Conservation (phyloP, 2,113 vertebrate genomes). For the Dipodomys spectabilis region DNA sequence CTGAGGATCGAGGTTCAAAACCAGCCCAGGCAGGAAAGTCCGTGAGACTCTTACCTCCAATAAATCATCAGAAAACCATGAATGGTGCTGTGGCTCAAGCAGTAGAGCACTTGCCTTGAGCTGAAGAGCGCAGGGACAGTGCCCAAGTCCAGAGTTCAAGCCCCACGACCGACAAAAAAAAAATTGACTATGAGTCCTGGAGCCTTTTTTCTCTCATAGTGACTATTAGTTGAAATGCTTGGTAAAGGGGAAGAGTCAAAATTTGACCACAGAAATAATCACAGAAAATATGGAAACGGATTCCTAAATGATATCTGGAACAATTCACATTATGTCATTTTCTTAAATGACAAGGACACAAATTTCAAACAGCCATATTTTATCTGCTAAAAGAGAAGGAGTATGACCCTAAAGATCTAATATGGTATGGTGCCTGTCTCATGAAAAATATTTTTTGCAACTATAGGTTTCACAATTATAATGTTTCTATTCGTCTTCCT, state of each 20-base stretch:
- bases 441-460: constrained; percentile 25
- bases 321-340: constrained; percentile 3
- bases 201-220: constrained; percentile 58
- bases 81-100: no score
- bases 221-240: constrained; percentile 55
- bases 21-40: no score
- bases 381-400: constrained; percentile 21
- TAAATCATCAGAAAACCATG: no score
- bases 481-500: background rate
- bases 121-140: no score
- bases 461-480: background rate
- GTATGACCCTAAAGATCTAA: background rate
- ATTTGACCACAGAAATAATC: constrained; percentile 8
- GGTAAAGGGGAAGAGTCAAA: constrained; percentile 70
- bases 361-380: constrained; percentile 62
- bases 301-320: constrained; percentile 47
- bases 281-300: constrained; percentile 47
- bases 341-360: constrained; percentile 39
- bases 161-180: no score
- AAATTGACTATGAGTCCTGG: background rate
- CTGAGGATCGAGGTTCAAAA: no score
- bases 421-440: background rate
- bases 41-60: no score
- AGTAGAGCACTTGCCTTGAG: no score
- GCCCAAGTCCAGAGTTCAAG: no score